Evolutionary conservation across 2,113 vertebrate genomes (phyloP).

Genomic region (Cebidichthys violaceus): DNA sequence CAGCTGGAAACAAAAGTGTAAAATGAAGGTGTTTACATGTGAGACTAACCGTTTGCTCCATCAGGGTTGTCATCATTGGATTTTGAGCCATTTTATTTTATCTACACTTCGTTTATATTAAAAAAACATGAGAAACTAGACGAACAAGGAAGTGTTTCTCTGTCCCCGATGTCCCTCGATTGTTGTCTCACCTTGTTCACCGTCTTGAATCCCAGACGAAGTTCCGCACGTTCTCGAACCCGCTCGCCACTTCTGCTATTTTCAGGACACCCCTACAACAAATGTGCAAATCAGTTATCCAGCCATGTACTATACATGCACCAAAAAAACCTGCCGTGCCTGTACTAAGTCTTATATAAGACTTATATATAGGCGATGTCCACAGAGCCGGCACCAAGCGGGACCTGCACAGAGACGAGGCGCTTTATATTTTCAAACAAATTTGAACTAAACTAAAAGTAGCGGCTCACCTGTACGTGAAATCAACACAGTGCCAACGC

Average conservation of each 20-base stretch:
- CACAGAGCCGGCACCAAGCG: slow-evolving; percentile 84
- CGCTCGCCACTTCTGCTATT: slow-evolving; percentile 94
- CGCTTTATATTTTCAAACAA: not conserved
- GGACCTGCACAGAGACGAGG: slow-evolving; percentile 85
- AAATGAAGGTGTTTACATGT: not conserved
- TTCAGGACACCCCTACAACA: slow-evolving; percentile 88
- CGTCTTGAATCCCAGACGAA: slow-evolving; percentile 91
- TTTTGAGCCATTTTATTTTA: not conserved
- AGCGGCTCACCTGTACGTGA: too few species aligned
- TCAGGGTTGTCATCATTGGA: not conserved
- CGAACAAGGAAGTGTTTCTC: not conserved
- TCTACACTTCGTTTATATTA: not conserved
- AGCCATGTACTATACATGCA: not conserved
- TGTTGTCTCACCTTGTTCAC: slow-evolving; percentile 86
- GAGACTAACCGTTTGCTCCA: too few species aligned
- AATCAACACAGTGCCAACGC: not conserved
- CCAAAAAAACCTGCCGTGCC: not conserved
- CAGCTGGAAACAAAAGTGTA: not conserved
- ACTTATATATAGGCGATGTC: too few species aligned
- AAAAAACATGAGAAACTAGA: not conserved
- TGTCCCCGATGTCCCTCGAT: not conserved
- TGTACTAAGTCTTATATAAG: too few species aligned
- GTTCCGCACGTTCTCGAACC: slow-evolving; percentile 86
- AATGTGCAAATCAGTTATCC: not conserved
- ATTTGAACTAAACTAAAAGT: not conserved